These are phyloP conservation scores for Drosophila subobscura DNA, from an alignment of 1,140 invertebrate genomes.

Conservation along the genomic window DNA sequence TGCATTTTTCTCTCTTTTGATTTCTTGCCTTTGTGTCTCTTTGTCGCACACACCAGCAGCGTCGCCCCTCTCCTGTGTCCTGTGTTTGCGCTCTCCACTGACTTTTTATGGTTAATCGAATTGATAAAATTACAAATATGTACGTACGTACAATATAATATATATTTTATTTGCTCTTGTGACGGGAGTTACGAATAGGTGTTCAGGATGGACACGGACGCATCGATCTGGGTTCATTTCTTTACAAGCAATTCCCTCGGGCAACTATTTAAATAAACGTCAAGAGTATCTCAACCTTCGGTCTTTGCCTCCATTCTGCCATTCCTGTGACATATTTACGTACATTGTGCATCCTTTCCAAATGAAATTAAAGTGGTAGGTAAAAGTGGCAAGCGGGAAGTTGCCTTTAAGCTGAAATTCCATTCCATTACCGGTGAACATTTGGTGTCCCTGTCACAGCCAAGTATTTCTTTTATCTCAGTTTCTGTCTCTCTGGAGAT, in stretches of 20 bases:
- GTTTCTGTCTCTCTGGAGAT: not conserved
- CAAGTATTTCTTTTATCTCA: slow-evolving; percentile 6
- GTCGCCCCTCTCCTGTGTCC: too few relatives aligned
- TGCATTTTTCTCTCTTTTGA: slow-evolving; percentile 67
- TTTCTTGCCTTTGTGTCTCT: slow-evolving; percentile 33
- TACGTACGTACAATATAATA: not conserved
- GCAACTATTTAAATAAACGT: too few relatives aligned
- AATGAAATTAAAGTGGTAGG: slow-evolving; percentile 34
- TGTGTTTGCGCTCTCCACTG: not conserved
- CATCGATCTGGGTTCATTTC: too few relatives aligned
- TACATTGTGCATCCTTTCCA: slow-evolving; percentile 10
- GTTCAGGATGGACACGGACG: too few relatives aligned
- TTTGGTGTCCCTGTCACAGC: not conserved
- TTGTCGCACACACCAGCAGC: not conserved
- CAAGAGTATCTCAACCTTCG: too few relatives aligned
- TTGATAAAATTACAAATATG: slow-evolving; percentile 63
- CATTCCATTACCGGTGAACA: not conserved
- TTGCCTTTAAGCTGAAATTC: not conserved
- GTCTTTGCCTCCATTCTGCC: too few relatives aligned
- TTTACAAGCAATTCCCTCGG: too few relatives aligned
- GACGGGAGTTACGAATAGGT: too few relatives aligned
- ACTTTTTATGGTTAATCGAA: slow-evolving; percentile 46
- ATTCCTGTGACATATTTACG: too few relatives aligned
- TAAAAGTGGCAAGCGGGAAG: not conserved
- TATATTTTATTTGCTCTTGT: too few relatives aligned